Evolutionary conservation across 2,888 invertebrate genomes (phyloP), one percentile per base, ranked within the genome.

Genomic region (Sinopyrophorus schimmeli): DNA sequence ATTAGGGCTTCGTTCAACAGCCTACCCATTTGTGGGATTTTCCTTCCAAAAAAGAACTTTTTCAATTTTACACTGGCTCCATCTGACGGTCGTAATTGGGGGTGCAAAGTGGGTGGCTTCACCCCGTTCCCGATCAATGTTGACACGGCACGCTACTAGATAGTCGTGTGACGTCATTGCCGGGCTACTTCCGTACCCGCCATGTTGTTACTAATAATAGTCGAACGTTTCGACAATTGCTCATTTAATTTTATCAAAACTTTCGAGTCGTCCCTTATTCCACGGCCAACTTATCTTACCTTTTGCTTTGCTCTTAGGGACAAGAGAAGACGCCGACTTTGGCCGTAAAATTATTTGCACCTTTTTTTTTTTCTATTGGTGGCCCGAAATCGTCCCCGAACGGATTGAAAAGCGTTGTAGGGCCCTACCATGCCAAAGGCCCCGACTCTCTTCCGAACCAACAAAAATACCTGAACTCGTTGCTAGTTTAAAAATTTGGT

Each of bases 71-170:
- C 54, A 49, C 51, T 55, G 54, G 60, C 61, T 61, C 61, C 60
- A 61, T 58, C 60, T 61, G 61, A 54, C 61, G 61, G 54, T 47
- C 49, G 60, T 59, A 61, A 58, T 60, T 60, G 59, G 63, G 65
- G 72, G 73, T 34, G 57, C 54, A 49, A 54, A 44, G 57, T 55
- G 50, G 53, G 49, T 61, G 55, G 59, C 60, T 55, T 49, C 62
- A 63, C 54, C 61, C 60, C 60, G 55, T 59, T 50, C 47, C 59
- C 63, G 60, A 62, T 71, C 71, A 71, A 71, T 71, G 71, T 71
- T 70, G 69, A 71, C 70, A 70, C 69, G 68, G 65, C 67, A 70
- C 68, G 68, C 71, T n/a, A n/a, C n/a, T 65, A 69, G 66, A 65
- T 59, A 51, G 50, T 56, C 51, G 37, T 56, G 41, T 55, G 55